Evolutionary conservation across 2,888 invertebrate genomes (phyloP).

Genomic region (Slavum lentiscoides): DNA sequence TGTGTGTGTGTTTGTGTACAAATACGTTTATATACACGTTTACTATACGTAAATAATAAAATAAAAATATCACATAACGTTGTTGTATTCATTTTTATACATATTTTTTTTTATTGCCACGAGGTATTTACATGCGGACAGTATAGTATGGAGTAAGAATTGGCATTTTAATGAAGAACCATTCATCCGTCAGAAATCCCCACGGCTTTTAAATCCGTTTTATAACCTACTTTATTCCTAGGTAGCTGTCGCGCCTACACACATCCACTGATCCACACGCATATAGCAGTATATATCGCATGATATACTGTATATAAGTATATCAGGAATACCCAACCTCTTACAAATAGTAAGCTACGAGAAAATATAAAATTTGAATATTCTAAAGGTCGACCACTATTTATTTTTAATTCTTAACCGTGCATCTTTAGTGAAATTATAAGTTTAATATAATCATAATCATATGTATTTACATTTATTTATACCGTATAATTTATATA

Average conservation of each 20-base stretch:
- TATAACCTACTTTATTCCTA: neutral
- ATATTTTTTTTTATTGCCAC: neutral
- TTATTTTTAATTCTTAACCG: no score
- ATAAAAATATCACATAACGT: neutral
- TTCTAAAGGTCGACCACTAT: no score
- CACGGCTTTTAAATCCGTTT: neutral
- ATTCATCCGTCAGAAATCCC: neutral
- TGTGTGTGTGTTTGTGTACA: no score
- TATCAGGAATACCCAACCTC: no score
- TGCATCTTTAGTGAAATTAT: no score
- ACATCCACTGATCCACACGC: neutral
- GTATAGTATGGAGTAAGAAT: neutral
- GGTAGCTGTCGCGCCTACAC: neutral
- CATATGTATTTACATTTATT: no score
- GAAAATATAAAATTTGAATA: no score
- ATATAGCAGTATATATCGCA: no score
- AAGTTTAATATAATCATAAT: no score
- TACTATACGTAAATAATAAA: neutral
- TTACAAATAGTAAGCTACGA: no score
- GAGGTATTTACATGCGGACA: neutral
- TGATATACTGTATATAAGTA: no score
- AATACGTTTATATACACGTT: neutral
- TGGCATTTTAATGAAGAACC: neutral
- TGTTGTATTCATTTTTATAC: neutral
- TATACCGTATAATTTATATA: no score